Evolutionary conservation across 2,113 vertebrate genomes (phyloP).

Genomic region (Petrocephalus zakoni): DNA sequence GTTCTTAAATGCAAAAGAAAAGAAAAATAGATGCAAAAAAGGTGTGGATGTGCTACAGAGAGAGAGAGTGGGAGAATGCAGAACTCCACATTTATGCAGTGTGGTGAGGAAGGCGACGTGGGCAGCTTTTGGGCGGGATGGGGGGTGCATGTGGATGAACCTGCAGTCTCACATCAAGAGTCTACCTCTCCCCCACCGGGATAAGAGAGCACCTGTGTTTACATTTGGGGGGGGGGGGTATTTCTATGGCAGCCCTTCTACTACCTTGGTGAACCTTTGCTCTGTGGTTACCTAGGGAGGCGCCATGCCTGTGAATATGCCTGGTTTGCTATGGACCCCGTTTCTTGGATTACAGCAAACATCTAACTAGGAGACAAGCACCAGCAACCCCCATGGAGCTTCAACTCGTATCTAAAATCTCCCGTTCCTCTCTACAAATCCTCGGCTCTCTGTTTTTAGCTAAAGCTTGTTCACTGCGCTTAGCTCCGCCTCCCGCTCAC

Average conservation of each 20-base stretch:
- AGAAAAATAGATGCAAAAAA: not conserved
- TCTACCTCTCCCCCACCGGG: not conserved
- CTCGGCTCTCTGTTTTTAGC: not conserved
- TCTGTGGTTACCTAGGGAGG: not conserved
- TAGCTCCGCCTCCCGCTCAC: not conserved
- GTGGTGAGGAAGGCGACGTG: not conserved
- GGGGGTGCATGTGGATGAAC: not conserved
- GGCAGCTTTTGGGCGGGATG: not conserved
- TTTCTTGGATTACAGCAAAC: not conserved
- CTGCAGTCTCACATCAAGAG: not conserved
- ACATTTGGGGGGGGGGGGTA: not conserved
- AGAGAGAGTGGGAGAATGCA: not conserved
- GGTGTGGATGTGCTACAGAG: not conserved
- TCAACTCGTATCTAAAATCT: not conserved
- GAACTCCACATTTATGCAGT: not conserved
- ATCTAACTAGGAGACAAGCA: not conserved
- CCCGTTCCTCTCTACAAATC: not conserved
- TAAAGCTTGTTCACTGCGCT: not conserved
- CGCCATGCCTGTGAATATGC: not conserved
- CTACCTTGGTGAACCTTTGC: not conserved
- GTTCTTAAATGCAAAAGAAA: not conserved
- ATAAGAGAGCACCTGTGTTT: not conserved
- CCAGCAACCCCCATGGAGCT: not conserved
- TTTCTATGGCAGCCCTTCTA: not conserved
- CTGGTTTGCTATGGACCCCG: not conserved